Conservation (phyloP, 2,797 vertebrate species). For the Sebastes iracundus region DNA sequence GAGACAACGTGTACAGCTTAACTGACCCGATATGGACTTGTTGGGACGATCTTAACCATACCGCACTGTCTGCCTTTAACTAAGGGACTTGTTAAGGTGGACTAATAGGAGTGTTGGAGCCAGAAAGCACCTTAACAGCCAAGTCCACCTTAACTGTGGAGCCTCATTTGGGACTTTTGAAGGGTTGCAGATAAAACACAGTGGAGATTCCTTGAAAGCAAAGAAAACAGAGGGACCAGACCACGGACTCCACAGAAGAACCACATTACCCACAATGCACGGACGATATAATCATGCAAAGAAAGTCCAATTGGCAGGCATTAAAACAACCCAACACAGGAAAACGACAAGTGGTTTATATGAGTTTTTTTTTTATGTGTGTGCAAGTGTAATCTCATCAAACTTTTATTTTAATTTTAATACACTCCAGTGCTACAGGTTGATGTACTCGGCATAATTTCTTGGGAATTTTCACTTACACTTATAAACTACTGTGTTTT, state of each 20-base stretch:
- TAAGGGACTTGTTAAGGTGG: conserved; percentile 15
- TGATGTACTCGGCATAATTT: neutral
- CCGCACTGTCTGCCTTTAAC: conserved; percentile 17
- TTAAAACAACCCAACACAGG: neutral
- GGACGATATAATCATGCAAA: conserved; percentile 25
- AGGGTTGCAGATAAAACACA: neutral
- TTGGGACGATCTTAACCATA: neutral
- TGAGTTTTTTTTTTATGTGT: conserved; percentile 16
- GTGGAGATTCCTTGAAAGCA: conserved; percentile 16
- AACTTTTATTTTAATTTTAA: conserved; percentile 1
- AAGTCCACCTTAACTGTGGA: conserved; percentile 38
- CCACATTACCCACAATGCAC: conserved; percentile 56
- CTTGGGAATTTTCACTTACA: neutral
- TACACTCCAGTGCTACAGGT: neutral
- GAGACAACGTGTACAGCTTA: conserved; percentile 58
- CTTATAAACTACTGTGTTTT: neutral
- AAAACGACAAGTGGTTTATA: conserved; percentile 12
- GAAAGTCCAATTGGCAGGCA: conserved; percentile 5
- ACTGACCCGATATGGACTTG: conserved; percentile 21
- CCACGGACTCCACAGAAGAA: conserved; percentile 8
- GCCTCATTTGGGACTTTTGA: conserved; percentile 12
- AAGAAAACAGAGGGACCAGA: conserved; percentile 13
- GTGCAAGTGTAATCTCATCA: conserved; percentile 5
- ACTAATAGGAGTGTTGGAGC: conserved; percentile 20
- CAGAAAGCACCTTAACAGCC: conserved; percentile 57